phyloP scores from a whole-genome alignment of 2,888 invertebrate genomes.

The Syrphus vitripennis region DNA sequence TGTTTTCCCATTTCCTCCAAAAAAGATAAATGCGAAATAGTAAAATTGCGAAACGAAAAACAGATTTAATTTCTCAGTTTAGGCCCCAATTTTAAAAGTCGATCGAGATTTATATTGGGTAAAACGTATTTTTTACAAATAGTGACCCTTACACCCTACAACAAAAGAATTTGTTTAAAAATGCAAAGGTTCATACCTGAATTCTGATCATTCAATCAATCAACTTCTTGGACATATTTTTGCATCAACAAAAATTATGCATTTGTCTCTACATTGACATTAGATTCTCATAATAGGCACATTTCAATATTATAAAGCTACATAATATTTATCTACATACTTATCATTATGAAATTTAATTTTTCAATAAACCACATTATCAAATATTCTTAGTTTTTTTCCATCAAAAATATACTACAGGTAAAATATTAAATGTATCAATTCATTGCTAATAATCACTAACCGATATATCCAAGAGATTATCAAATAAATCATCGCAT shows the following conservation, averaged over 20 bases:
- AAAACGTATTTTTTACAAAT: too few species aligned
- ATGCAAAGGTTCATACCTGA: too few species aligned
- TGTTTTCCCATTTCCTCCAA: too few species aligned
- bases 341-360: neutral
- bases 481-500: slow-evolving; percentile 77
- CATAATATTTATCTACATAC: neutral
- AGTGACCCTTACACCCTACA: too few species aligned
- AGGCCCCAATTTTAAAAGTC: too few species aligned
- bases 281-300: neutral
- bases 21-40: too few species aligned
- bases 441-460: slow-evolving; percentile 75
- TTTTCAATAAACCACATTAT: neutral
- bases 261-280: neutral
- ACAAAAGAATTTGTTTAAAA: too few species aligned
- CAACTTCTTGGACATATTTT: too few species aligned
- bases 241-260: neutral
- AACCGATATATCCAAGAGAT: slow-evolving; percentile 77
- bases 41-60: too few species aligned
- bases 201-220: too few species aligned
- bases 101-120: too few species aligned
- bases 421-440: neutral
- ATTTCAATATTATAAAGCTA: neutral
- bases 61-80: too few species aligned
- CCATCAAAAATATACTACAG: neutral
- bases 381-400: neutral